Conservation (phyloP, 2,797 vertebrate genomes). For the Xenentodon cancila region DNA sequence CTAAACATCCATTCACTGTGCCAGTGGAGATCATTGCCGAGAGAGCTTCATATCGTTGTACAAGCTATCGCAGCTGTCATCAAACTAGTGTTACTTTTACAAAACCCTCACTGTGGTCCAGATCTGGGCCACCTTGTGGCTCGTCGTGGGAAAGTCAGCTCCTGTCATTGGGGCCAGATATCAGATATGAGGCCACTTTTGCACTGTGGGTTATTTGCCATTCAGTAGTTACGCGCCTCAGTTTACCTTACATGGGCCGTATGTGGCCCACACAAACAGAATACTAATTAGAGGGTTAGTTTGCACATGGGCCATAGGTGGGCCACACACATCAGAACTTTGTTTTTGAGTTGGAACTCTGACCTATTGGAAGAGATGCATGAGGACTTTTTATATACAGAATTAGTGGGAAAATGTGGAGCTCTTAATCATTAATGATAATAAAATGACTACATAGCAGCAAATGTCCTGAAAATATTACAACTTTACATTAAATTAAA, state of each 20-base stretch:
- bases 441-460: neutral
- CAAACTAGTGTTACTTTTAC: neutral
- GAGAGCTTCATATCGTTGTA: neutral
- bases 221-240: constrained; percentile 11
- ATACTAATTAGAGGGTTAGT: constrained; percentile 8
- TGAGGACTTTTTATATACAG: neutral
- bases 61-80: neutral
- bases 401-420: constrained; percentile 1
- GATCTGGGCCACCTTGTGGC: neutral
- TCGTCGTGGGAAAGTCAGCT: neutral
- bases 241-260: neutral
- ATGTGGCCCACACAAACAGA: constrained; percentile 17
- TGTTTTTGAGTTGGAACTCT: neutral
- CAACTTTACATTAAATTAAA: neutral
- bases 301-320: constrained; percentile 8
- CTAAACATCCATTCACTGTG: too few species aligned
- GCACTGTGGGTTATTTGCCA: neutral
- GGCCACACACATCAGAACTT: neutral
- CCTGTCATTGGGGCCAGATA: constrained; percentile 11
- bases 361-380: neutral
- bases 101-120: neutral
- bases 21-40: too few species aligned
- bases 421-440: neutral
- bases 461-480: neutral
- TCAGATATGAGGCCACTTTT: constrained; percentile 8